These are phyloP conservation scores for Campylomormyrus tamandua DNA, from an alignment of 2,113 vertebrate genomes.

Conservation along the genomic window DNA sequence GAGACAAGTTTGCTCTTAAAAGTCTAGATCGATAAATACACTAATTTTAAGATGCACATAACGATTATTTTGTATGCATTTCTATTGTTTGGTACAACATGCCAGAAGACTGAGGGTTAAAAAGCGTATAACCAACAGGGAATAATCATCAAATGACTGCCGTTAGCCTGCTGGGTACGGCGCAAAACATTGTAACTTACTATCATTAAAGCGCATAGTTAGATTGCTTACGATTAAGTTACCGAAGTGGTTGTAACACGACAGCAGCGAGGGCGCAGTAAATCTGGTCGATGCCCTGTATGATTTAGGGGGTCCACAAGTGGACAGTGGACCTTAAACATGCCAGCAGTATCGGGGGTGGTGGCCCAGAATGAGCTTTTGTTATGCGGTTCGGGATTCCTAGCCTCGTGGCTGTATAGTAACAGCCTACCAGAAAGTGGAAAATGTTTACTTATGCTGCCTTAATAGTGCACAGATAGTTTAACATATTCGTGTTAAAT, in stretches of 20 bases:
- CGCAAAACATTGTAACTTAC: neutral
- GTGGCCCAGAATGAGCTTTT: neutral
- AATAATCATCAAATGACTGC: neutral
- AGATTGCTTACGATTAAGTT: neutral
- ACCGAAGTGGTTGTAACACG: neutral
- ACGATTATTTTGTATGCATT: neutral
- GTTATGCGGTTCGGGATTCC: neutral
- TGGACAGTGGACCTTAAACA: neutral
- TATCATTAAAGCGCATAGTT: neutral
- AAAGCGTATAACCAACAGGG: neutral
- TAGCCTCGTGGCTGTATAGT: neutral
- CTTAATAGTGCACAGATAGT: neutral
- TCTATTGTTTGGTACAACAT: neutral
- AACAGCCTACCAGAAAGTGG: neutral
- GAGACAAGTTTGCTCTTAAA: conserved; percentile 86
- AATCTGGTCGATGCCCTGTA: neutral
- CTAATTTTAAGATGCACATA: neutral
- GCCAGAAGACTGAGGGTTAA: neutral
- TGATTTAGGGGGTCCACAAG: neutral
- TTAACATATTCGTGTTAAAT: neutral
- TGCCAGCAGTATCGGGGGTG: neutral
- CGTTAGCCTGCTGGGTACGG: neutral
- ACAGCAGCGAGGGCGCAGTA: neutral
- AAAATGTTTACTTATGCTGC: neutral
- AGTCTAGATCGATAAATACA: conserved; percentile 74